Evolutionary conservation across 2,797 vertebrate species (phyloP), one percentile per base, ranked within the genome.

Genomic region (Acanthurus tractus): DNA sequence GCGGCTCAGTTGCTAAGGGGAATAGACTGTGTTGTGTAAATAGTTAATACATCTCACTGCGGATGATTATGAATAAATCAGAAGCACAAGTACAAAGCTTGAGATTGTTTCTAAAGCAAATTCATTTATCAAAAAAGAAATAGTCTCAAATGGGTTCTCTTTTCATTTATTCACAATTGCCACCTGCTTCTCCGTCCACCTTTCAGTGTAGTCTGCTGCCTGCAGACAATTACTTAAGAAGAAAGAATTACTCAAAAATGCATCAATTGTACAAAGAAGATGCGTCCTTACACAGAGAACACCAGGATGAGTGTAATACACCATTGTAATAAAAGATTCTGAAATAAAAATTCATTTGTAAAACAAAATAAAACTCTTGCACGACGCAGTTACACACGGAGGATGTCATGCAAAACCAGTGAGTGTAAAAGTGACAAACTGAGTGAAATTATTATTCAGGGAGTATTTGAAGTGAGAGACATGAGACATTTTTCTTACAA

Each of bases 141-240:
- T 3, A 68, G 20, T 13, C 38, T 58, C 20, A 78, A 66, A 53
- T 15, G 12, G 53, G 38, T 46, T 65, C 20, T 56, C 63, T 76
- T 81, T 62, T 59, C 63, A 54, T 90, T 93, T 92, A 90, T 89
- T 91, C 62, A 76, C 64, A 86, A 86, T 88, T 81, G 75, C 68
- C 86, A 91, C 70, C 83, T 76, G 81, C 74, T 83, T 83, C 84
- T 81, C 82, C 63, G 69, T 74, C 85, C 75, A 77, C 22, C 65
- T 83, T 78, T 76, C 72, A 76, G 62, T 81, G 53, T 70, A 74
- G 54, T 76, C 71, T 59, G 64, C 61, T 34, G 58, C 59, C 71
- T 70, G 82, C 75, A 67, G 70, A 81, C 46, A 82, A 78, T 75
- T 77, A 81, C 81, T 50, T 11, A 66, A 77, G 76, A 67, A 74